Percentiles rank a stretch among this genome's conserved stretches.
Conservation (phyloP, 2,888 invertebrate genomes). For the Trachelus iudaicus region DNA sequence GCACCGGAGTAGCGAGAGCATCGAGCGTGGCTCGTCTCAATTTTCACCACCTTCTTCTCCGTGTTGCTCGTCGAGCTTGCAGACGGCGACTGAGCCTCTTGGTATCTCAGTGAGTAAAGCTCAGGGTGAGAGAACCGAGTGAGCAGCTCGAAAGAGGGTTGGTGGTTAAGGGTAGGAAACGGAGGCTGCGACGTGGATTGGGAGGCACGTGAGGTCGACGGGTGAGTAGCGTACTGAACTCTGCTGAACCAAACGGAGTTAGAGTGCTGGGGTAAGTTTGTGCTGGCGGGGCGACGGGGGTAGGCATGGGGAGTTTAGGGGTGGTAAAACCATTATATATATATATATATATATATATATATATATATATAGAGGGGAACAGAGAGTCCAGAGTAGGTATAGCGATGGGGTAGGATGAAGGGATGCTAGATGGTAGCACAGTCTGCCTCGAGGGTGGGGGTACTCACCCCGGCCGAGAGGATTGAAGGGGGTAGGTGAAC, state of each 20-base stretch:
- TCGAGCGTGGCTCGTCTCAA: conserved; percentile 25
- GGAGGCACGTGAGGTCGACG: conserved; percentile 30
- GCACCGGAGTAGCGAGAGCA: conserved; percentile 26
- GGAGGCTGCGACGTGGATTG: background rate
- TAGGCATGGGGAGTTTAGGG: conserved; percentile 2
- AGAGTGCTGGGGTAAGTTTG: conserved; percentile 16
- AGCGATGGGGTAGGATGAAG: too few relatives aligned
- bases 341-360: too few relatives aligned
- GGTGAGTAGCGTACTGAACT: conserved; percentile 24
- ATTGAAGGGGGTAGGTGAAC: too few relatives aligned
- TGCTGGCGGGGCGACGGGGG: background rate
- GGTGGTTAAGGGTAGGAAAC: background rate
- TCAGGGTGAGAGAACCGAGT: background rate
- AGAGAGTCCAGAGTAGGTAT: too few relatives aligned
- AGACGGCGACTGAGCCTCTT: conserved; percentile 22
- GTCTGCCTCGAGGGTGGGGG: too few relatives aligned
- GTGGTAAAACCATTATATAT: too few relatives aligned
- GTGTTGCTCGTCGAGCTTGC: conserved; percentile 27
- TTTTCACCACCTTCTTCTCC: conserved; percentile 8
- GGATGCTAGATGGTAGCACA: too few relatives aligned
- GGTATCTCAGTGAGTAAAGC: background rate
- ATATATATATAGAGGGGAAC: too few relatives aligned
- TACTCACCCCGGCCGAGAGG: too few relatives aligned
- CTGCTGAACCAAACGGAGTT: conserved; percentile 26
- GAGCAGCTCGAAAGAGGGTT: too few relatives aligned